These are phyloP conservation scores for Cydia splendana DNA, from an alignment of 1,140 invertebrate genomes.

Conservation along the genomic window DNA sequence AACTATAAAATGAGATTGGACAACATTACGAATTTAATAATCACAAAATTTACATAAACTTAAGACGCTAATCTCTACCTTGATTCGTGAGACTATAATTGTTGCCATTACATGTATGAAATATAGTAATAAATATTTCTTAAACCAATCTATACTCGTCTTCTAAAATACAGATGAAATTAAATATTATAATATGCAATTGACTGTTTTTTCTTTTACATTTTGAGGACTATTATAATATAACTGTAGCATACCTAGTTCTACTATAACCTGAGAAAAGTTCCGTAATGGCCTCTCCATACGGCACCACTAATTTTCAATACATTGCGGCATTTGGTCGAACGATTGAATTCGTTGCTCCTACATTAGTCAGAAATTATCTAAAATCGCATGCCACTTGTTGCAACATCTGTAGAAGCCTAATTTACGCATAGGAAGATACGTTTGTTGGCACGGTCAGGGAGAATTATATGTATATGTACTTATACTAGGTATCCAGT, in stretches of 20 bases:
- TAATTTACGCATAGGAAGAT: not conserved
- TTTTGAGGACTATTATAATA: no score
- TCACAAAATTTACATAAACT: slow-evolving; percentile 23
- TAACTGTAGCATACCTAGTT: no score
- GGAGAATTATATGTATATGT: not conserved
- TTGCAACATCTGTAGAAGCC: not conserved
- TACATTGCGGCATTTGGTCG: no score
- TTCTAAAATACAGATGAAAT: not conserved
- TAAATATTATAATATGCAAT: no score
- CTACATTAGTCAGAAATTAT: no score
- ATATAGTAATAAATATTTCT: not conserved
- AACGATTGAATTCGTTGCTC: no score
- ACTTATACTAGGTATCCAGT: no score
- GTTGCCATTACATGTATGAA: not conserved
- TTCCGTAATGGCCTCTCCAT: no score
- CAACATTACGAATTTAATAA: slow-evolving; percentile 9
- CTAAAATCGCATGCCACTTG: not conserved
- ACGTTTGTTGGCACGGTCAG: not conserved
- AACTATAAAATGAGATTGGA: slow-evolving; percentile 26
- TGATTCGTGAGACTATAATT: not conserved
- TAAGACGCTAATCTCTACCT: not conserved
- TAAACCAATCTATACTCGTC: not conserved
- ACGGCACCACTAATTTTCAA: no score
- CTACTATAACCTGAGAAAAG: no score
- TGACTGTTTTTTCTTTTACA: no score